Conservation (phyloP, 2,797 vertebrate species). For the Podarcis lilfordi region DNA sequence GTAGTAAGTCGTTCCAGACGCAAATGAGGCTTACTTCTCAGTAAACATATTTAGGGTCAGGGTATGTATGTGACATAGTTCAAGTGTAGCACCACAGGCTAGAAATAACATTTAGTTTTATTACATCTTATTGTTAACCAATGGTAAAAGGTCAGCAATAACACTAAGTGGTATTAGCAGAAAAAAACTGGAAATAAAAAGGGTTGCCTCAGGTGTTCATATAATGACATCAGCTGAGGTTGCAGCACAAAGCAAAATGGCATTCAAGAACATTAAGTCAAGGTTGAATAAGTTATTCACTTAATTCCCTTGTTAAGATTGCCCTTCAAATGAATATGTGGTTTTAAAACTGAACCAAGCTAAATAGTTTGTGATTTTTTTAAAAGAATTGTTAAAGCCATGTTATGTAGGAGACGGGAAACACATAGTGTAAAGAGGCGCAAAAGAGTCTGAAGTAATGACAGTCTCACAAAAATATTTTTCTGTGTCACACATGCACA, state of each 20-base stretch:
- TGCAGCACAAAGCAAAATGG: slow-evolving; percentile 23
- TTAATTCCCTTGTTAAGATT: slow-evolving; percentile 21
- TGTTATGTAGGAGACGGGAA: not conserved
- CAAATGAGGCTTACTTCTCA: slow-evolving; percentile 7
- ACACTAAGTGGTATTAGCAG: not conserved
- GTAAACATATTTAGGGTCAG: slow-evolving; percentile 13
- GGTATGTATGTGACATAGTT: not conserved
- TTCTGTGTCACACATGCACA: too few species aligned
- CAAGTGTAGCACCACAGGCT: slow-evolving; percentile 13
- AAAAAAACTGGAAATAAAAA: slow-evolving; percentile 7
- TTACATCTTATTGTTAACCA: slow-evolving; percentile 52
- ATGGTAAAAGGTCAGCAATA: slow-evolving; percentile 32
- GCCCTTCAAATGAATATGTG: slow-evolving; percentile 40
- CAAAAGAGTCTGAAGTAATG: not conserved
- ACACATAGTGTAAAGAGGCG: not conserved
- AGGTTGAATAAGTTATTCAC: slow-evolving; percentile 8
- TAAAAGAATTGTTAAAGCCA: not conserved
- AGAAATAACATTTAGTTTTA: slow-evolving; percentile 42
- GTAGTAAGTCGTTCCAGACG: not conserved
- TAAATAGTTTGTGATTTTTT: slow-evolving; percentile 28
- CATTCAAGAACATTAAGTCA: slow-evolving; percentile 25
- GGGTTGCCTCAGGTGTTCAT: slow-evolving; percentile 18
- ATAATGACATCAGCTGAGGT: slow-evolving; percentile 24
- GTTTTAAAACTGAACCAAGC: slow-evolving; percentile 39
- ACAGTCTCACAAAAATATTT: not conserved